These are phyloP conservation scores for human DNA, from an alignment of 2,113 vertebrate species.

Conservation along the genomic window GRCh38 chr3:175672501-175673000, in stretches of 20 bases:
- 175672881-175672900: neutral
- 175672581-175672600: constrained; percentile 40
- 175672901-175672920: neutral
- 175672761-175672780: constrained; percentile 49
- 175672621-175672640: constrained; percentile 59
- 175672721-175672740: neutral
- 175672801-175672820: constrained; percentile 63
- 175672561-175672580: constrained; percentile 72
- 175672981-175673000: neutral
- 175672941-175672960: neutral
- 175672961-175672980: neutral
- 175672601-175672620: constrained; percentile 55
- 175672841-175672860: constrained; percentile 50
- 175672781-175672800: constrained; percentile 32
- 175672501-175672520: neutral
- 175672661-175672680: constrained; percentile 58
- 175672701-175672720: constrained; percentile 57
- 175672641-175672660: neutral
- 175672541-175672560: constrained; percentile 57
- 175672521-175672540: constrained; percentile 24
- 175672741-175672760: constrained; percentile 60
- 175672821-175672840: constrained; percentile 52
- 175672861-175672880: constrained; percentile 52
- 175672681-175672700: constrained; percentile 17
- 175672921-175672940: constrained; percentile 23